Evolutionary conservation across 92 coral and sea anemone species (phyloP).

Genomic region (Siderastrea radians): DNA sequence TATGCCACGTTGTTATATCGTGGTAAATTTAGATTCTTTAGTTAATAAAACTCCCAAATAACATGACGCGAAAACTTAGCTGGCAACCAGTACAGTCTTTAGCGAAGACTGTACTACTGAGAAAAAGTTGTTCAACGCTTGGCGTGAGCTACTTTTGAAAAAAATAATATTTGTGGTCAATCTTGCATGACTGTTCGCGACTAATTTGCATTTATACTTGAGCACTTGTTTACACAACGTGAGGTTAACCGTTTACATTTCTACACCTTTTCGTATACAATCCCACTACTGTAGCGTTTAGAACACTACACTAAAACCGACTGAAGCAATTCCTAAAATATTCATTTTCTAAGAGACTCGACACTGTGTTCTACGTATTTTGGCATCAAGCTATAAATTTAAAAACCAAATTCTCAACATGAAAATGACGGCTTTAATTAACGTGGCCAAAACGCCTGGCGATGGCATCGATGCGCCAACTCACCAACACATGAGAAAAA

Average conservation of each 20-base stretch:
- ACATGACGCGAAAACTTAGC: too few relatives aligned
- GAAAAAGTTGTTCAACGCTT: conserved; percentile 49
- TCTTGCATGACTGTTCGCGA: conserved; percentile 17
- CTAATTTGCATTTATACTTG: background rate
- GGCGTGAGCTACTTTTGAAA: conserved; percentile 46
- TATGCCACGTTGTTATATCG: conserved; percentile 16
- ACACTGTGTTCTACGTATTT: too few relatives aligned
- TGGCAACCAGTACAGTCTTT: conserved; percentile 32
- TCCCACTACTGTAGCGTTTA: conserved; percentile 2
- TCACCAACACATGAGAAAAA: background rate
- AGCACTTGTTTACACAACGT: conserved; percentile 6
- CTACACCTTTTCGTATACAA: conserved; percentile 10
- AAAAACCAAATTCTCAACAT: too few relatives aligned
- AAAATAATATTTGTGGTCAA: conserved; percentile 48
- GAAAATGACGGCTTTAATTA: too few relatives aligned
- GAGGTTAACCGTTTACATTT: background rate
- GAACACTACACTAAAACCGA: background rate
- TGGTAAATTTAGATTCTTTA: background rate
- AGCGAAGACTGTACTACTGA: conserved; percentile 45
- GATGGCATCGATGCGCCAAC: background rate
- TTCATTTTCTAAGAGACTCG: background rate
- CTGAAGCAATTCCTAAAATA: conserved; percentile 15
- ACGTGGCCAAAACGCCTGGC: too few relatives aligned
- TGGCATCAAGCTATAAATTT: too few relatives aligned
- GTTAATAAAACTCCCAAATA: too few relatives aligned